These are phyloP conservation scores for Bathynomus jamesi DNA, from an alignment of 1,140 invertebrate genomes.

Conservation along the genomic window DNA sequence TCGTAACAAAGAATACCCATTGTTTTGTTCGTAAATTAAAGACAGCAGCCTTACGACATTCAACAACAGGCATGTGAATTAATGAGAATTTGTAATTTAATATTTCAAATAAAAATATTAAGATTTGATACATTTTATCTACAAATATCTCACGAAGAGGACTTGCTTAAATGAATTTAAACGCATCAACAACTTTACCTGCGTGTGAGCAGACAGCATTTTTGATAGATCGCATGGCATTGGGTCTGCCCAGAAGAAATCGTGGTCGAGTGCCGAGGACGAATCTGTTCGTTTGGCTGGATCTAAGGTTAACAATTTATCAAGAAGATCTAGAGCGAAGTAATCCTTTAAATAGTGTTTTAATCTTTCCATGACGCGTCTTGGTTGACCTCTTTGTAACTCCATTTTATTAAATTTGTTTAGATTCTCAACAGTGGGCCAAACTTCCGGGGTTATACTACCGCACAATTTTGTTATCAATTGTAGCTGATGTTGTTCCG, in stretches of 20 bases:
- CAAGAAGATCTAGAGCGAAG: conserved; percentile 81
- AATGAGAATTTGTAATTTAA: too few relatives aligned
- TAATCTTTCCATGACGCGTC: conserved; percentile 71
- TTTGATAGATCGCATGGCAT: conserved; percentile 84
- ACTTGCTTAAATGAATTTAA: too few relatives aligned
- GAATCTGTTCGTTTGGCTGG: conserved; percentile 83
- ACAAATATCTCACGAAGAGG: too few relatives aligned
- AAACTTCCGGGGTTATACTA: conserved; percentile 85
- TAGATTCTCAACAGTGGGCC: conserved; percentile 88
- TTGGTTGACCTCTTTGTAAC: conserved; percentile 77
- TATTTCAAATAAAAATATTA: too few relatives aligned
- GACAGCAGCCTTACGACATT: too few relatives aligned
- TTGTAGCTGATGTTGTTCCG: conserved; percentile 90
- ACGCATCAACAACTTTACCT: conserved; percentile 45
- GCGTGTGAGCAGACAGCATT: conserved; percentile 86
- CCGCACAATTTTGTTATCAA: conserved; percentile 96
- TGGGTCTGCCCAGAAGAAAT: conserved; percentile 97
- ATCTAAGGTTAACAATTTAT: conserved; percentile 87
- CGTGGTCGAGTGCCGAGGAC: conserved; percentile 89
- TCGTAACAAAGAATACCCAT: too few relatives aligned
- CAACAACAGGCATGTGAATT: too few relatives aligned
- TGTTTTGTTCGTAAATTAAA: too few relatives aligned
- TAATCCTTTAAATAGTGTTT: conserved; percentile 85
- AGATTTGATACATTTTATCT: too few relatives aligned
- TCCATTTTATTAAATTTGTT: conserved; percentile 89